phyloP scores from a whole-genome alignment of 2,797 vertebrate species.

The Gadopsis bispinosus region DNA sequence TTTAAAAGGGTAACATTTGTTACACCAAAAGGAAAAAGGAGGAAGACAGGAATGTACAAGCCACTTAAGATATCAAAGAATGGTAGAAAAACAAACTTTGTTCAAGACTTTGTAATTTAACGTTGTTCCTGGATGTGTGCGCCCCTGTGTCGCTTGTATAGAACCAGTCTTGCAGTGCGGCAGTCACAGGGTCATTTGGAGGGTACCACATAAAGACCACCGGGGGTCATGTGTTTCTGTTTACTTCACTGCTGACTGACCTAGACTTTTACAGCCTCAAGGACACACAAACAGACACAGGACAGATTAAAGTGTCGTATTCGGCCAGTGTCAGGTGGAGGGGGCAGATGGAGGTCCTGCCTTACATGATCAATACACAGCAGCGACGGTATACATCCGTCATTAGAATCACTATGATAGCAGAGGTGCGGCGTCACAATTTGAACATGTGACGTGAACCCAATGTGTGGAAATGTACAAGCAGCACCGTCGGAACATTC shows the following conservation, averaged over 20 bases:
- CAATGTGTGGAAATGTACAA: background rate
- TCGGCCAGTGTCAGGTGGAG: slow-evolving; percentile 2
- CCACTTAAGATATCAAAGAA: background rate
- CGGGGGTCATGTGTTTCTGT: slow-evolving; percentile 49
- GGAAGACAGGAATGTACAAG: too few relatives aligned
- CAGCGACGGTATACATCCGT: background rate
- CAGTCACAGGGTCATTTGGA: slow-evolving; percentile 50
- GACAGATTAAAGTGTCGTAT: slow-evolving; percentile 22
- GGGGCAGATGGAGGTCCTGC: background rate
- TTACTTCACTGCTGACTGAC: slow-evolving; percentile 49
- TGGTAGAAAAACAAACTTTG: background rate
- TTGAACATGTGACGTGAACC: background rate
- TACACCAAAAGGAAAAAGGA: background rate
- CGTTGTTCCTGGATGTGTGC: background rate
- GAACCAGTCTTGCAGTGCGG: background rate
- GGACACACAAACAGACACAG: slow-evolving; percentile 53
- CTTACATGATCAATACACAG: slow-evolving; percentile 3
- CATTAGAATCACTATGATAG: background rate
- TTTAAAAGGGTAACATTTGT: background rate
- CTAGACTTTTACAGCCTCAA: slow-evolving; percentile 56
- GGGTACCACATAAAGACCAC: slow-evolving; percentile 43
- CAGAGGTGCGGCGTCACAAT: background rate
- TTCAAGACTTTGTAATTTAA: background rate
- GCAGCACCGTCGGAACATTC: background rate
- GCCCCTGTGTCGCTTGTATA: background rate